phyloP scores from a whole-genome alignment of 2,888 invertebrate species.

The Ennomos quercinarius region DNA sequence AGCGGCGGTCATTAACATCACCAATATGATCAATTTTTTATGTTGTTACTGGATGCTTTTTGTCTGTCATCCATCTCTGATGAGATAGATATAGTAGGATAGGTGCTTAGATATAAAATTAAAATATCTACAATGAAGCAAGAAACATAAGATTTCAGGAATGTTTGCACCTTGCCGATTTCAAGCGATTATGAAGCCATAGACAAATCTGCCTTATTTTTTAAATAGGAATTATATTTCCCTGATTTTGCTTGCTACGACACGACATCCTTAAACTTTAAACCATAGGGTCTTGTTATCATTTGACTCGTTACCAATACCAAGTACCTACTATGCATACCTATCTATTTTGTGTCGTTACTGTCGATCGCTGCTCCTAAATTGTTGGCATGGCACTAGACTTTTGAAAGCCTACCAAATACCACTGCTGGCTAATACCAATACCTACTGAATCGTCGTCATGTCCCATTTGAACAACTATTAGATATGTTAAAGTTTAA shows the following conservation, averaged over 20 bases:
- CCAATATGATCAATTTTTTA: background rate
- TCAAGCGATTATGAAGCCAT: background rate
- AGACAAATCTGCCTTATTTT: background rate
- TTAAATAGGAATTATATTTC: conserved; percentile 1
- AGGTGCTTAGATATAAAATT: background rate
- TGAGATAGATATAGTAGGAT: too few species aligned
- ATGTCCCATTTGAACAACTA: too few species aligned
- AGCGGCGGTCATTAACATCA: too few species aligned
- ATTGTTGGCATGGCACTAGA: conserved; percentile 36
- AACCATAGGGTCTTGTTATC: conserved; percentile 12
- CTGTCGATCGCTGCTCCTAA: conserved; percentile 4
- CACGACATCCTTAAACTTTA: background rate
- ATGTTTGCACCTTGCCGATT: conserved; percentile 2
- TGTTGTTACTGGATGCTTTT: background rate
- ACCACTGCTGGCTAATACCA: conserved; percentile 19
- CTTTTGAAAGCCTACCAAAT: conserved; percentile 52
- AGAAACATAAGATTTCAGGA: conserved; percentile 5
- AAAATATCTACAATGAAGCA: conserved; percentile 5
- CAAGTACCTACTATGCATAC: too few species aligned
- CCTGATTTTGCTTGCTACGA: conserved; percentile 13
- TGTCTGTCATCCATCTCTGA: background rate
- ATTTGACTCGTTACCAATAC: conserved; percentile 25
- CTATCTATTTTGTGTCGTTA: too few species aligned
- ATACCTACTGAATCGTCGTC: background rate
- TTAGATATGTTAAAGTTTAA: too few species aligned